phyloP scores from a whole-genome alignment of 64 coral and sea anemone species.

The Astreopora myriophthalma region DNA sequence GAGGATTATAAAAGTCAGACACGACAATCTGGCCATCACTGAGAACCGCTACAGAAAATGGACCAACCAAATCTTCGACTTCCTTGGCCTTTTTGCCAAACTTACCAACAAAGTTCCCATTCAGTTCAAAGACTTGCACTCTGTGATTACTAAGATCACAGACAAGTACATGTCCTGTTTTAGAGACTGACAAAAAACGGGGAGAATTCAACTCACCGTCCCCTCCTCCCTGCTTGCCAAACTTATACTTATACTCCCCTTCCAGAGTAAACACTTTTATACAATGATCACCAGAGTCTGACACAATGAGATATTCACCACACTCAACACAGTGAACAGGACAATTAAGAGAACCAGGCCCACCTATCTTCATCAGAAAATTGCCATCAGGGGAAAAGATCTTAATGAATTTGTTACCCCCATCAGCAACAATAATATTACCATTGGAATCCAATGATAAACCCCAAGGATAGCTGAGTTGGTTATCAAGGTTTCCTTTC shows the following conservation, averaged over 20 bases:
- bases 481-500: too few species aligned
- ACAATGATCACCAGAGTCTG: background rate
- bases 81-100: background rate
- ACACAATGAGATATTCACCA: background rate
- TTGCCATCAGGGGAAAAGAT: constrained; percentile 24
- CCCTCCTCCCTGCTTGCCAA: background rate
- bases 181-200: background rate
- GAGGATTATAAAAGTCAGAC: too few species aligned
- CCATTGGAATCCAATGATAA: background rate
- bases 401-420: background rate
- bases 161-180: background rate
- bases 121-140: constrained; percentile 22
- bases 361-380: constrained; percentile 51
- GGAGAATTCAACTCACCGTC: background rate
- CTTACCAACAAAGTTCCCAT: constrained; percentile 24
- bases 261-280: constrained; percentile 38
- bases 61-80: too few species aligned
- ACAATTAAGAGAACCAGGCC: background rate
- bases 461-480: too few species aligned
- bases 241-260: constrained; percentile 45
- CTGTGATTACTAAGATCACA: constrained; percentile 19
- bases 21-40: too few species aligned
- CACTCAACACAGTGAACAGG: background rate
- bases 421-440: background rate
- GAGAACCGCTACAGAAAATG: too few species aligned